A percentile compares a stretch with the other conserved stretches of the same genome.
Conservation (phyloP, 2,113 vertebrate genomes). For the Lontra canadensis region DNA sequence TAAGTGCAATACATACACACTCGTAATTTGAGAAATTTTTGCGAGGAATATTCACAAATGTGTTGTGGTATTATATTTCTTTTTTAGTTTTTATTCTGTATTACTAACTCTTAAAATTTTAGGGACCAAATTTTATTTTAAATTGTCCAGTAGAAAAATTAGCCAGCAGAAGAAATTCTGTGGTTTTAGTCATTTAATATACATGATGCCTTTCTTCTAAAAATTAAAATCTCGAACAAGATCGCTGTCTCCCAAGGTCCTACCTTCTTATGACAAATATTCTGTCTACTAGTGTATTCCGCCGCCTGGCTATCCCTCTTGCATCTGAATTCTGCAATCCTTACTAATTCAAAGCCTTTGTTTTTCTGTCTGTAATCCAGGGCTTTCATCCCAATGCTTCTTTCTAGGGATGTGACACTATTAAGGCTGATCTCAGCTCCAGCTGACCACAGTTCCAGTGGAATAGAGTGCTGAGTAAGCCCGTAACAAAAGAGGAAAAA, state of each 20-base stretch:
- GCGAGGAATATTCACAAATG: conserved; percentile 10
- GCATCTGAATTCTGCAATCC: neutral
- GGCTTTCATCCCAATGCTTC: neutral
- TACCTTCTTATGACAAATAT: neutral
- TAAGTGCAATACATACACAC: neutral
- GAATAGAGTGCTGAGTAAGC: neutral
- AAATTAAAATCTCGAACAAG: conserved; percentile 38
- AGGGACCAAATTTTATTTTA: conserved; percentile 34
- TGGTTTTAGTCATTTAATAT: neutral
- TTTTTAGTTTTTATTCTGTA: conserved; percentile 19
- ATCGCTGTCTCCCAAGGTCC: neutral
- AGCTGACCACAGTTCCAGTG: neutral
- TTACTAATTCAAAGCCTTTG: neutral
- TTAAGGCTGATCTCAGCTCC: neutral
- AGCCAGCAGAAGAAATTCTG: neutral
- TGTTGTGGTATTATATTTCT: neutral
- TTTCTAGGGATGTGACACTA: neutral
- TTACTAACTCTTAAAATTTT: conserved; percentile 38
- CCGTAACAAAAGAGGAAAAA: neutral
- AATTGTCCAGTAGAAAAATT: neutral
- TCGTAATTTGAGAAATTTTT: conserved; percentile 41
- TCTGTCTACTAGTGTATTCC: neutral
- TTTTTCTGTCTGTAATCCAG: neutral
- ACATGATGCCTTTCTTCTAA: neutral
- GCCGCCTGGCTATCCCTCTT: neutral